Evolutionary conservation across 1,140 invertebrate species (phyloP), one percentile per base, ranked within the genome.

Genomic region (Drosophila parvula): DNA sequence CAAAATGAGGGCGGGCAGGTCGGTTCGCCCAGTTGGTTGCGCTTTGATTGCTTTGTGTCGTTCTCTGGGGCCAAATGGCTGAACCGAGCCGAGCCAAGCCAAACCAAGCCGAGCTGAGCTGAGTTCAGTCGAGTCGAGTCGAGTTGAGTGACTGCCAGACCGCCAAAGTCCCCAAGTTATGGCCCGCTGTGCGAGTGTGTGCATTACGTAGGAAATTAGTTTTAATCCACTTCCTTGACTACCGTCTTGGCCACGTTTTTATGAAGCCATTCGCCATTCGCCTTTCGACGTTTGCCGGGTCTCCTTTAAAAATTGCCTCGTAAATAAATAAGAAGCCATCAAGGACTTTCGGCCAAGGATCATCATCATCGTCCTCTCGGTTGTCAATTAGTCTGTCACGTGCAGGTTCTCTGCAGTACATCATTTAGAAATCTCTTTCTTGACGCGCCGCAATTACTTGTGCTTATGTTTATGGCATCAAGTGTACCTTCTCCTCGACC

Each of bases 31-130:
- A 56, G 68, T 74, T 82, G 64, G 75, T 82, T 77, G 79, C 67
- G 58, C 53, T 81, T 81, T 88, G 83, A 83, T 88, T 86, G 83
- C 83, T 83, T 88, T 88, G 83, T 79, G 82, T 86, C 83, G 83
- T 79, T 82, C 74, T 61, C 64, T 63, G 75, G 75, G 74, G 74
- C 74, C 74, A 78, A 78, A 77, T 69, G 75, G 64, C 50, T 57
- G 56, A 76, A 48, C 64, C 41, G 67, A 73, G 47, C 64, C 41
- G 67, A 73, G 47, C 41, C 59, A 22, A 43, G 28, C 40, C 32
- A 34, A 48, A 14, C 32, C 40, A 5, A 47, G 68, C 30, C 9
- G 32, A 77, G 61, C 60, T 45, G 32, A 77, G 61, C 60, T 45
- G 53, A 76, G 69, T 74, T 11, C 5, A 27, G 38, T 28, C 1